These are phyloP conservation scores for Desmophyllum pertusum DNA, from an alignment of 92 coral and sea anemone species.

Conservation along the genomic window DNA sequence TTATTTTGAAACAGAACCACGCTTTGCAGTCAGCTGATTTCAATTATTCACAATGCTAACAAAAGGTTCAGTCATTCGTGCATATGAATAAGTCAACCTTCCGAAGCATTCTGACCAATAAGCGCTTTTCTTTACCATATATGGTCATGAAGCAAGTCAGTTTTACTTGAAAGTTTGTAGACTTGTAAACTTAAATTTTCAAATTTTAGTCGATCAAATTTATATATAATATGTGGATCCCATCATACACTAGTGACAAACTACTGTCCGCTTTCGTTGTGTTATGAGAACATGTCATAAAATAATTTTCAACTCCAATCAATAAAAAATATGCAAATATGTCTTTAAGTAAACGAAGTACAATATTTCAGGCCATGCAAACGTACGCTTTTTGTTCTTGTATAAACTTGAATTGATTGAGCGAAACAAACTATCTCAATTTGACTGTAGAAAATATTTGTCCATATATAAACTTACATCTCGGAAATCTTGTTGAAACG, in stretches of 20 bases:
- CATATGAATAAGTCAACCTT: slow-evolving; percentile 12
- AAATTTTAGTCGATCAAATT: not conserved
- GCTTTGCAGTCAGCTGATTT: not conserved
- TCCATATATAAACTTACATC: not conserved
- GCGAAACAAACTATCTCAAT: not conserved
- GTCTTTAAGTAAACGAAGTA: not conserved
- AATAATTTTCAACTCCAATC: not conserved
- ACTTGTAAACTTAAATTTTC: not conserved
- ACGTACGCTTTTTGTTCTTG: too few species aligned
- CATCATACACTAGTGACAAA: not conserved
- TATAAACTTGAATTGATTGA: too few species aligned
- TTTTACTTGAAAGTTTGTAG: slow-evolving; percentile 2
- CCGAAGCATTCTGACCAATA: slow-evolving; percentile 43
- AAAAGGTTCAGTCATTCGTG: slow-evolving; percentile 24
- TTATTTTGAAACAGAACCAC: slow-evolving; percentile 3
- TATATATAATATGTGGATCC: too few species aligned
- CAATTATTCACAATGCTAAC: slow-evolving; percentile 18
- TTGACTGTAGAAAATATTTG: not conserved
- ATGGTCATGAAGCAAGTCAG: slow-evolving; percentile 21
- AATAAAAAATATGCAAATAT: slow-evolving; percentile 27
- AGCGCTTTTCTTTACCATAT: slow-evolving; percentile 37
- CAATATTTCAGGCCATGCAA: too few species aligned
- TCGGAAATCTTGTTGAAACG: too few species aligned
- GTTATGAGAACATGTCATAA: not conserved
- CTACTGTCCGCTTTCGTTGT: not conserved